Conservation (phyloP, 1,140 invertebrate species). For the Brachionus manjavacas region DNA sequence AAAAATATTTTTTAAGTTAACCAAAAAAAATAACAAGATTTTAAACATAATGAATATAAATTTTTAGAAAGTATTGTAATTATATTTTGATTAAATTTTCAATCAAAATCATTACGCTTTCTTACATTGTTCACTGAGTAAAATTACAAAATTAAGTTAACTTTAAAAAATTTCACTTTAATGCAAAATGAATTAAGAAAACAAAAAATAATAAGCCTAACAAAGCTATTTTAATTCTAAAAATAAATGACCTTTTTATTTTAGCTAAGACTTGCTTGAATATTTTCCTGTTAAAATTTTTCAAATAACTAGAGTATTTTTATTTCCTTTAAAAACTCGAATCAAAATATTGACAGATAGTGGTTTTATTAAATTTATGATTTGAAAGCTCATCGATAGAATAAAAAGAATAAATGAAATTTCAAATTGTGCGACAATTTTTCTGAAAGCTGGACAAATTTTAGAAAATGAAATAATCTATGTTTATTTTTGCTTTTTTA, state of each 20-base stretch:
- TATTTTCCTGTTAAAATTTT: too few species aligned
- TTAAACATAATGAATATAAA: not conserved
- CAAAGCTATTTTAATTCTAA: not conserved
- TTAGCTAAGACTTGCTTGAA: not conserved
- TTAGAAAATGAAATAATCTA: too few species aligned
- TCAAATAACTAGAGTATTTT: too few species aligned
- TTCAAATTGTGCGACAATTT: too few species aligned
- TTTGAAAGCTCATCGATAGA: too few species aligned
- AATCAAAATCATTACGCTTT: not conserved
- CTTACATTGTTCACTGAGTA: not conserved
- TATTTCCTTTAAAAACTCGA: too few species aligned
- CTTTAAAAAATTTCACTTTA: not conserved
- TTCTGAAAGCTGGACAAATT: too few species aligned
- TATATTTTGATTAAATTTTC: not conserved
- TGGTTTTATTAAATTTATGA: too few species aligned
- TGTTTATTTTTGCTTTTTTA: too few species aligned
- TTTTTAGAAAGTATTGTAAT: not conserved
- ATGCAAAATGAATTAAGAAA: not conserved
- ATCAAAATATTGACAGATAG: too few species aligned
- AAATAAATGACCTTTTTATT: not conserved
- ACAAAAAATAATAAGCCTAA: not conserved
- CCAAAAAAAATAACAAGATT: not conserved
- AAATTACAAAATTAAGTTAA: slow-evolving; percentile 1
- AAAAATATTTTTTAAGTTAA: not conserved
- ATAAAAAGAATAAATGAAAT: too few species aligned